Evolutionary conservation across 2,113 vertebrate genomes (phyloP).

Genomic region (Callipepla squamata): DNA sequence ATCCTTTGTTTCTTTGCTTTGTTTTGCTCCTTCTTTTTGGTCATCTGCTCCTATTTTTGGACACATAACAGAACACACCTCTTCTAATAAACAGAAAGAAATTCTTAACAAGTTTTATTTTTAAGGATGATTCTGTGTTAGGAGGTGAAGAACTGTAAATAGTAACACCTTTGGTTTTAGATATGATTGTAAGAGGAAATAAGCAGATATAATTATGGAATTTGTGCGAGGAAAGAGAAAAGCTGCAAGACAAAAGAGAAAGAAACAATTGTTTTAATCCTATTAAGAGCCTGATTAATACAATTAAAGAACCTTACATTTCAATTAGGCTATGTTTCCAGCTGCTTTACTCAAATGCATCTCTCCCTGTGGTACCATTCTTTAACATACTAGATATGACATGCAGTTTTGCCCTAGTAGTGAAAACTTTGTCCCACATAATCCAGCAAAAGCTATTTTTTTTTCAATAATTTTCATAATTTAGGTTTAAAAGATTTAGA

Average conservation of each 20-base stretch:
- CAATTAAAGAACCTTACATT: constrained; percentile 28
- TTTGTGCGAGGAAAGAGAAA: not conserved
- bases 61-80: not conserved
- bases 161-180: not conserved
- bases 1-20: not conserved
- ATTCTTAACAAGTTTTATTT: not conserved
- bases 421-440: not conserved
- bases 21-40: not conserved
- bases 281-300: constrained; percentile 37
- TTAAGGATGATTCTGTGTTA: not conserved
- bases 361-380: not conserved
- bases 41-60: not conserved
- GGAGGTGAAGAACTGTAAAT: not conserved
- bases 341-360: not conserved
- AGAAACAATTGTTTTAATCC: constrained; percentile 42
- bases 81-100: not conserved
- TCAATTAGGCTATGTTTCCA: constrained; percentile 37
- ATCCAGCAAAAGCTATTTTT: not conserved
- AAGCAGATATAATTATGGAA: not conserved
- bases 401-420: not conserved
- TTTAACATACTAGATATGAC: not conserved
- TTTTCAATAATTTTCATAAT: not conserved
- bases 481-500: not conserved
- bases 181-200: not conserved
- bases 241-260: constrained; percentile 5